Evolutionary conservation across 2,797 vertebrate species (phyloP), one percentile per base, ranked within the genome.

Genomic region (Danio tinwini): DNA sequence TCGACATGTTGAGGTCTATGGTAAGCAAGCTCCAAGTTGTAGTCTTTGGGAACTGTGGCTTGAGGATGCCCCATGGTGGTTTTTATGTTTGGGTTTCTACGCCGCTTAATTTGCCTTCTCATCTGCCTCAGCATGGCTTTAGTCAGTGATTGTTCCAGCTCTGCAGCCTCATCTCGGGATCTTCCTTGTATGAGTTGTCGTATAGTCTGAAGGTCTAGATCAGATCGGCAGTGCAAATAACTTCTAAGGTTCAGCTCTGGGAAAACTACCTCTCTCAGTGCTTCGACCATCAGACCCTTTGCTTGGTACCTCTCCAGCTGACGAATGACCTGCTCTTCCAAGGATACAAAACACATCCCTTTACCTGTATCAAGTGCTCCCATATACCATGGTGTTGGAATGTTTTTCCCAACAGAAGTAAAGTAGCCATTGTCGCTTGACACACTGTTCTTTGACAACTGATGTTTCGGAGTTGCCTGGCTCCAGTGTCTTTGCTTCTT

Each of bases 221-320:
- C 90, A 39, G 94, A 94, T 81, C 84, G 93, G 70, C 93, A 92
- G 58, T 89, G 85, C 86, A 94, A 89, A 88, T 93, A 95, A 85
- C 94, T 94, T 71, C 84, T 90, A 7, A 95, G 87, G 86, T 94
- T 94, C 49, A 95, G 88, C 75, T 93, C 83, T 1, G 93, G 93
- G 73, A 92, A 93, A 39, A 94, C 65, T 4, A 17, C 59, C 16
- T 94, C 89, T 80, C 77, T 90, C 29, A 94, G 90, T 82, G 90
- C 47, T 53, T 89, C 77, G 29, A 88, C 86, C 65, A 93, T 80
- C 80, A 89, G 85, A 21, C 69, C 83, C 64, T 88, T 82, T 11
- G 59, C n/a, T 17, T 91, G 90, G 65, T 87, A 67, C 6, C 82
- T 90, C 76, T 79, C 87, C 49, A 94, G 87, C 59, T 81, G 86